Base-by-base conservation (phyloP, 2,797 vertebrate species). In the Helicolenus hilgendorfi region DNA sequence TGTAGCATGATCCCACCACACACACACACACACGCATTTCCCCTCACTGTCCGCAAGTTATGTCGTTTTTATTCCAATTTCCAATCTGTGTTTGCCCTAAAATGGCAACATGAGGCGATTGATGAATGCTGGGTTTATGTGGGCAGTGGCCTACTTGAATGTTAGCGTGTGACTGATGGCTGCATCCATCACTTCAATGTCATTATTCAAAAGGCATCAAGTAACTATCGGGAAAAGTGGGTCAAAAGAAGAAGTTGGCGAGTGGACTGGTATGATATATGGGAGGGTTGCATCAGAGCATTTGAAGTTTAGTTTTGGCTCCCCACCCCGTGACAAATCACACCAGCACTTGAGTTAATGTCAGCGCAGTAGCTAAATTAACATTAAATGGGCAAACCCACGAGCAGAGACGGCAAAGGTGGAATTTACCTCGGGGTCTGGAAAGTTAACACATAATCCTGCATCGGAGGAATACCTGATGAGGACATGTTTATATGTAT, bases 401-500 rank as follows among this genome's bases (percentile, higher is more conserved):
- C 33, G 11, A 85, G 89, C 88, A 79, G 78, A 84, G 76, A 82
- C 64, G 45, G 91, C 68, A 83, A 92, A 85, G 91, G 94, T 89
- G 82, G 86, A 93, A 89, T 90, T 92, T 77, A 94, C 94, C 92
- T 92, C 65, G 91, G 27, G 94, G 86, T 91, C 72, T 22, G 13
- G 45, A 86, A 84, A 91, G 92, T 92, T 94, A 88, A 92, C 93
- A 69, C 78, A 87, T 89, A 89, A 92, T 89, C 89, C 88, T 72
- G 72, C 89, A 80, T 78, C 45, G 55, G 70, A 86, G 85, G 93
- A 96, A 96, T 96, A 94, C 93, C 89, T 92, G 95, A 95, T 92
- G 84, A 94, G 90, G 62, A 76, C 86, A 94, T 92, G 92, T 97
- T 96, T 94, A 93, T 96, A 96, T 96, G 96, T 85, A 95, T 94